Percentiles rank a stretch among this genome's conserved stretches.
Evolutionary conservation across 53 echinoderm and acorn worm genomes (phyloP).

Genomic region (Echinometra lucunter): DNA sequence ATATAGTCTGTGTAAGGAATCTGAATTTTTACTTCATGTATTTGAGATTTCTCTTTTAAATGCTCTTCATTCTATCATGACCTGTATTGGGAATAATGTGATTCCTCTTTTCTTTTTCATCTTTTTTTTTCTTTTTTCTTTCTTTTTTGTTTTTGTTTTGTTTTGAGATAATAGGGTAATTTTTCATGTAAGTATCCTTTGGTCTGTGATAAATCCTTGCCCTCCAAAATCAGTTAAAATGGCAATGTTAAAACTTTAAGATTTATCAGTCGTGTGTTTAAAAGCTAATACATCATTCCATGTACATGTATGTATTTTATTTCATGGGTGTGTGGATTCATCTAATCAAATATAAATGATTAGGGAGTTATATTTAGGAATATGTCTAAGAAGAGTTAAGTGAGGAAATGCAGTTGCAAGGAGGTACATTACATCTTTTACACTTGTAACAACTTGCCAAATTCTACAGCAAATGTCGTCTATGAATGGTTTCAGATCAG

Average conservation of each 20-base stretch:
- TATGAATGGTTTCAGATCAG: neutral
- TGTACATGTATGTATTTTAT: neutral
- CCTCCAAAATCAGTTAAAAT: neutral
- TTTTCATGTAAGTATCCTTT: too few relatives aligned
- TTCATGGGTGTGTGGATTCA: neutral
- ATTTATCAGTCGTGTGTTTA: neutral
- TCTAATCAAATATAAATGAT: neutral
- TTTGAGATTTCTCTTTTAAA: too few relatives aligned
- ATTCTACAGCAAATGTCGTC: neutral
- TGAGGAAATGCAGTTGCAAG: neutral
- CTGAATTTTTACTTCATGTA: too few relatives aligned
- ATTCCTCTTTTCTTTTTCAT: too few relatives aligned
- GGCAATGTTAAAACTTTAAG: neutral
- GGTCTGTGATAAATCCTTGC: neutral
- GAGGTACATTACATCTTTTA: neutral
- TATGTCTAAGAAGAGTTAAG: neutral
- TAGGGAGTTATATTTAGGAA: neutral
- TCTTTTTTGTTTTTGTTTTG: too few relatives aligned
- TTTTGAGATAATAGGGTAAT: neutral
- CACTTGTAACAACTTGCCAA: too few relatives aligned
- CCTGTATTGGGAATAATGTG: too few relatives aligned
- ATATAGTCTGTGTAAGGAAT: neutral
- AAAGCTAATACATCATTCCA: conserved; percentile 16
- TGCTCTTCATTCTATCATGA: too few relatives aligned
- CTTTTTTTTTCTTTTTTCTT: too few relatives aligned